Percentiles rank a stretch among this genome's conserved stretches.
phyloP scores from a whole-genome alignment of 2,113 vertebrate genomes.

The Phaethon lepturus region DNA sequence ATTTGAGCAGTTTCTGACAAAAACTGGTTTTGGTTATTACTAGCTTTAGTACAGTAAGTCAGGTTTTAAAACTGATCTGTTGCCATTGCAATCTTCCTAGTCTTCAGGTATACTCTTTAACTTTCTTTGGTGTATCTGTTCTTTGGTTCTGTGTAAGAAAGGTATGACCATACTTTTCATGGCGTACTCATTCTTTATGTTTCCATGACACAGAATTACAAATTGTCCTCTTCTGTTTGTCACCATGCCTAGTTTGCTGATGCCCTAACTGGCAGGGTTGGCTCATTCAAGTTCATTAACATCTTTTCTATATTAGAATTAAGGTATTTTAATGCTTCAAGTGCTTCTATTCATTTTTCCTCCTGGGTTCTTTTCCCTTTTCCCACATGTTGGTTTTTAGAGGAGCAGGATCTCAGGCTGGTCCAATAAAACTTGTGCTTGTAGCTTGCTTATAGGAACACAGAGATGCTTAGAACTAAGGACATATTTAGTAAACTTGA shows the following conservation, averaged over 20 bases:
- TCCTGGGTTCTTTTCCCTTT: background rate
- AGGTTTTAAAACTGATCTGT: background rate
- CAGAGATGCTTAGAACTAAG: background rate
- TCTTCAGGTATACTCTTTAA: background rate
- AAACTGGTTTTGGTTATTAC: background rate
- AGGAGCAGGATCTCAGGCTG: background rate
- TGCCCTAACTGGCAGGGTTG: background rate
- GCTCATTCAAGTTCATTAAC: background rate
- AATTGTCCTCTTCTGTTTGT: rapidly evolving
- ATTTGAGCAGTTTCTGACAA: background rate
- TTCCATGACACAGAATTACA: background rate
- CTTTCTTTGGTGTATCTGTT: background rate
- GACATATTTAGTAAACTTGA: background rate
- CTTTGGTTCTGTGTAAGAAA: background rate
- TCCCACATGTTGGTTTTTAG: background rate
- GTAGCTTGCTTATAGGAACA: background rate
- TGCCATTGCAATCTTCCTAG: background rate
- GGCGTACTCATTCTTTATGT: background rate
- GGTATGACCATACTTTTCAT: background rate
- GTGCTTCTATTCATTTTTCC: background rate
- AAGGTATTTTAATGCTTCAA: background rate
- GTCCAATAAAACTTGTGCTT: background rate
- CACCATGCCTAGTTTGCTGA: background rate
- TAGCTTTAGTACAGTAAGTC: background rate
- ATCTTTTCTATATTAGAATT: background rate